Base-by-base conservation (phyloP, 2,888 invertebrate species). In the Disparrhopalites patrizii region DNA sequence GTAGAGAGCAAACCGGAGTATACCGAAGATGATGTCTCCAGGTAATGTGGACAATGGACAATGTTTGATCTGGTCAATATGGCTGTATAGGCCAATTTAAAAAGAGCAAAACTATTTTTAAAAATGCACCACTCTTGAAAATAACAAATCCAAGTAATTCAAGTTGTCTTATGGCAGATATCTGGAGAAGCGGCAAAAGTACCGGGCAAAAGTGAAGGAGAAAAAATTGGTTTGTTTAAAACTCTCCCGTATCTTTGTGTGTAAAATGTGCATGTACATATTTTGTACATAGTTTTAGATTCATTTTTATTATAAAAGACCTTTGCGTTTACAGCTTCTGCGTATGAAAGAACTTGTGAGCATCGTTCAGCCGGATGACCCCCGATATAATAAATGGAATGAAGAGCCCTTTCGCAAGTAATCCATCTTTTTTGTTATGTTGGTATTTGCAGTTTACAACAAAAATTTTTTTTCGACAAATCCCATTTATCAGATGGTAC, bases 281-380 rank as follows among this genome's bases (percentile, higher is more conserved):
- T 8, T 56, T 56, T 56, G 3, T 40, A n/a, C n/a, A n/a, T n/a
- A n/a, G n/a, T 1, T 25, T 27, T 51, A 30, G 18, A 33, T 33
- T 62, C 15, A 23, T 13, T 52, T 50, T 61, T 10, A n/a, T 10
- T 30, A 47, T 27, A 2, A 47, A 40, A 28, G 47, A 61, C 18
- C n/a, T 55, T 15, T 30, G 2, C 8, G 8, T 7, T 55, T 31
- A 13, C 47, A 70, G 69, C 50, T 70, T 8, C 50, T 31, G 23
- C 62, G 71, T 57, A 70, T 73, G 71, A 68, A 70, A 57, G 70
- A 71, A 23, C 58, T 73, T 0, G 65, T 73, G 15, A 55, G 66
- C 1, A 52, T 71, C 30, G 68, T 73, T 3, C 56, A 27, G 13
- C 47, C 69, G 0, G 63, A 68, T 36, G 73, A 73, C 55, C 56